These are phyloP conservation scores for Setophaga kirtlandii DNA, from an alignment of 2,113 vertebrate genomes.

Conservation along the genomic window DNA sequence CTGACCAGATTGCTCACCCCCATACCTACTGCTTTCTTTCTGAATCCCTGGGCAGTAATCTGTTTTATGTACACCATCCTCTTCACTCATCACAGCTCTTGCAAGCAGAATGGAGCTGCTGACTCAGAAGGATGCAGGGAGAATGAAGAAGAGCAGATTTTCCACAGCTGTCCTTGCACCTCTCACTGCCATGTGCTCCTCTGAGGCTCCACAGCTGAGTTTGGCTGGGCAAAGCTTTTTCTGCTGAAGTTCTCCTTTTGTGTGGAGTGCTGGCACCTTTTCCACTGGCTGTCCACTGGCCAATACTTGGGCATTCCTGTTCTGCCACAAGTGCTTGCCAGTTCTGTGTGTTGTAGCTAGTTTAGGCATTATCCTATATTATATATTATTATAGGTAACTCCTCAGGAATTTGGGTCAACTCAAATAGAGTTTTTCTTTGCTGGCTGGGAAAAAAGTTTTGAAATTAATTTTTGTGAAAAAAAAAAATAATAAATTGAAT, in stretches of 20 bases:
- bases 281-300: not conserved
- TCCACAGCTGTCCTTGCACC: not conserved
- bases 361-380: not conserved
- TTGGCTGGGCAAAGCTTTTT: not conserved
- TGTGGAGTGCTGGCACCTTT: not conserved
- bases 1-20: not conserved
- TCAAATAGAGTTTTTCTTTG: not conserved
- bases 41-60: not conserved
- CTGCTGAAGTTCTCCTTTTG: not conserved
- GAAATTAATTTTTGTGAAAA: not conserved
- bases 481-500: no score
- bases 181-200: not conserved
- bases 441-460: not conserved
- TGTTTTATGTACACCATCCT: not conserved
- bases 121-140: not conserved
- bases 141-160: not conserved
- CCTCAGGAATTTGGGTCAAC: not conserved
- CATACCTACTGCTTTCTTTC: not conserved
- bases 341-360: not conserved
- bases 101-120: not conserved
- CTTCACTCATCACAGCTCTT: not conserved
- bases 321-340: not conserved
- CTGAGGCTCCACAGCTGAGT: rapidly evolving
- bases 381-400: not conserved
- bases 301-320: not conserved